Percentiles rank a stretch among this genome's conserved stretches.
Conservation (phyloP, 2,888 invertebrate genomes). For the Leptarthrus brevirostris region DNA sequence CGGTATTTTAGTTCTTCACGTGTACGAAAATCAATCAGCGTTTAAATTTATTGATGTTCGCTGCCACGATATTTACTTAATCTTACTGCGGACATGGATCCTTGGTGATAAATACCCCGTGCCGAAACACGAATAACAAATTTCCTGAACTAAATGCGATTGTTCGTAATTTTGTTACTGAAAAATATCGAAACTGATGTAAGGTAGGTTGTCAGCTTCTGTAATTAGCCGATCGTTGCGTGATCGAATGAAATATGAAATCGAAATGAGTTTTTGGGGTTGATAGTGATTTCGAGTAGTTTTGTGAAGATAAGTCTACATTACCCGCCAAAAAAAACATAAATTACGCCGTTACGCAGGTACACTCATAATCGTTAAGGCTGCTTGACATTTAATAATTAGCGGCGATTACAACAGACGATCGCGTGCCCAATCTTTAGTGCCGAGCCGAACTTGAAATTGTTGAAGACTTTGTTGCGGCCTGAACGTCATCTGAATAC, state of each 20-base stretch:
- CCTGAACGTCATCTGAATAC: background rate
- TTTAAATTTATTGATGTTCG: conserved; percentile 29
- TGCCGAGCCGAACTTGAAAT: conserved; percentile 1
- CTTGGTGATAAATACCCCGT: conserved; percentile 34
- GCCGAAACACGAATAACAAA: background rate
- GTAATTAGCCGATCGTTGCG: background rate
- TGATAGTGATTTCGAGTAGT: conserved; percentile 16
- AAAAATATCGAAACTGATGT: background rate
- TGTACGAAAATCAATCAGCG: conserved; percentile 16
- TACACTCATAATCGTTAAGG: background rate
- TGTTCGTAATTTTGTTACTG: conserved; percentile 10
- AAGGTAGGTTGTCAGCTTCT: background rate
- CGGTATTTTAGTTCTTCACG: background rate
- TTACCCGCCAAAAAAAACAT: background rate
- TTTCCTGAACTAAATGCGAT: conserved; percentile 21
- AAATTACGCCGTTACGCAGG: conserved; percentile 12
- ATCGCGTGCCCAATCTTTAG: conserved; percentile 19
- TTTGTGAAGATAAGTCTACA: background rate
- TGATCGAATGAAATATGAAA: conserved; percentile 32
- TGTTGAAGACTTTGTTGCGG: background rate
- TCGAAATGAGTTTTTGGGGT: conserved; percentile 21
- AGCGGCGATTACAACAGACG: conserved; percentile 19
- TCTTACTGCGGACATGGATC: conserved; percentile 10
- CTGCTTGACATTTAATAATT: conserved; percentile 40
- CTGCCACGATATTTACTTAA: background rate